phyloP scores from a whole-genome alignment of 2,797 vertebrate genomes.

The Phoeniculus purpureus region DNA sequence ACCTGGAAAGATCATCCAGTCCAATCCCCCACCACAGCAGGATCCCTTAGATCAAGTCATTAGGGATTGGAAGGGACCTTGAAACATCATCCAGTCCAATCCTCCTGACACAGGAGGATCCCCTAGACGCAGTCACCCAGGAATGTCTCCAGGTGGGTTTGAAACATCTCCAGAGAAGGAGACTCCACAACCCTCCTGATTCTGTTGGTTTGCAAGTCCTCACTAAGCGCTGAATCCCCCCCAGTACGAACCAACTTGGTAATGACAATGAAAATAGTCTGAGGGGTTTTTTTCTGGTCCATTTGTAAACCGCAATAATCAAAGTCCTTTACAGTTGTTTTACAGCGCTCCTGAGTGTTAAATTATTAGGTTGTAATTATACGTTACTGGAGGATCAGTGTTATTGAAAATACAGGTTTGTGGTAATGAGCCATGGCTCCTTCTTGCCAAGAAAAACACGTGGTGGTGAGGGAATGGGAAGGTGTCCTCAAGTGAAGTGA shows the following conservation, averaged over 20 bases:
- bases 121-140: too few relatives aligned
- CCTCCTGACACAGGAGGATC: too few relatives aligned
- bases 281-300: constrained; percentile 54
- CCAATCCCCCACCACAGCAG: too few relatives aligned
- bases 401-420: constrained; percentile 63
- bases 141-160: too few relatives aligned
- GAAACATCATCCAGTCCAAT: too few relatives aligned
- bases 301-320: constrained; percentile 74
- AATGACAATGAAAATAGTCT: constrained; percentile 50
- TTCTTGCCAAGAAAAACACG: constrained; percentile 21
- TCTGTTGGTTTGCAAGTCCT: constrained; percentile 38
- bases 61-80: too few relatives aligned
- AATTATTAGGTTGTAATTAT: constrained; percentile 77
- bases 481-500: neutral
- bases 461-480: neutral
- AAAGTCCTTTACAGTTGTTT: constrained; percentile 69
- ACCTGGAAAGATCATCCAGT: too few relatives aligned
- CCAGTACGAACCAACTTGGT: constrained; percentile 56
- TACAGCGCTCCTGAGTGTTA: constrained; percentile 73
- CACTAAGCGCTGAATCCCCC: constrained; percentile 22
- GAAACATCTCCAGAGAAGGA: too few relatives aligned
- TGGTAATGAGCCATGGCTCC: constrained; percentile 53
- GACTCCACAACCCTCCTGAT: too few relatives aligned
- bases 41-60: too few relatives aligned
- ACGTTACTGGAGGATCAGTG: constrained; percentile 61